Evolutionary conservation across 2,888 invertebrate species (phyloP).

Genomic region (Apeira syringaria): DNA sequence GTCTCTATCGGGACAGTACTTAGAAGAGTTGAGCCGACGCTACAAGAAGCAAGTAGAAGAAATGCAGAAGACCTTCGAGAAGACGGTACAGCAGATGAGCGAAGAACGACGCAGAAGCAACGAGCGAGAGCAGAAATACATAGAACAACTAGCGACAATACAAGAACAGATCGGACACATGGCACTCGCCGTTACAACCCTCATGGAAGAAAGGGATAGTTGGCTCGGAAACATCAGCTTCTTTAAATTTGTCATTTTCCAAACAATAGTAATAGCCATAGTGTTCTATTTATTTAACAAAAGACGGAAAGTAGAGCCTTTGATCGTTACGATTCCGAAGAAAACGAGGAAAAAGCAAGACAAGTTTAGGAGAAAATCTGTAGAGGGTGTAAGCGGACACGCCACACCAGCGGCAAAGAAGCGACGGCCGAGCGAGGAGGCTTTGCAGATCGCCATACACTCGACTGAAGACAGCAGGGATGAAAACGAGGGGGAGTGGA

Average conservation of each 20-base stretch:
- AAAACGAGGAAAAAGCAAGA: conserved; percentile 64
- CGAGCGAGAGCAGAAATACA: conserved; percentile 90
- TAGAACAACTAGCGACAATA: conserved; percentile 89
- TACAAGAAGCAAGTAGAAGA: conserved; percentile 99
- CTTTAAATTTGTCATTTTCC: conserved; percentile 78
- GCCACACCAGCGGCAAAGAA: conserved; percentile 80
- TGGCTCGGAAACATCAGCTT: conserved; percentile 85
- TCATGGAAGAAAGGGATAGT: conserved; percentile 85
- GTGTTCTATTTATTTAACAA: conserved; percentile 79
- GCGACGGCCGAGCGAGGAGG: conserved; percentile 90
- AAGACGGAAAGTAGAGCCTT: conserved; percentile 59
- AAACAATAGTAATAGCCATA: conserved; percentile 72
- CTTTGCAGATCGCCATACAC: conserved; percentile 84
- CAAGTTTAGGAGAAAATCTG: conserved; percentile 84
- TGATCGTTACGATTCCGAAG: conserved; percentile 55
- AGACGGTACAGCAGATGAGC: conserved; percentile 88
- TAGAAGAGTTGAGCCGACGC: conserved; percentile 96
- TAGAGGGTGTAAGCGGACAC: conserved; percentile 85
- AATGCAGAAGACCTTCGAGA: conserved; percentile 93
- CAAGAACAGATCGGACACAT: conserved; percentile 86
- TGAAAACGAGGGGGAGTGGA: conserved; percentile 74
- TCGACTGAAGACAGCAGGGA: conserved; percentile 83
- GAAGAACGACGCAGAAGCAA: conserved; percentile 88
- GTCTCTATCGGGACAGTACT: conserved; percentile 97
- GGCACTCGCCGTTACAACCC: conserved; percentile 82